Percentiles rank a stretch among this genome's conserved stretches.
Evolutionary conservation across 2,888 invertebrate genomes (phyloP).

Genomic region (Hemithea aestivaria): DNA sequence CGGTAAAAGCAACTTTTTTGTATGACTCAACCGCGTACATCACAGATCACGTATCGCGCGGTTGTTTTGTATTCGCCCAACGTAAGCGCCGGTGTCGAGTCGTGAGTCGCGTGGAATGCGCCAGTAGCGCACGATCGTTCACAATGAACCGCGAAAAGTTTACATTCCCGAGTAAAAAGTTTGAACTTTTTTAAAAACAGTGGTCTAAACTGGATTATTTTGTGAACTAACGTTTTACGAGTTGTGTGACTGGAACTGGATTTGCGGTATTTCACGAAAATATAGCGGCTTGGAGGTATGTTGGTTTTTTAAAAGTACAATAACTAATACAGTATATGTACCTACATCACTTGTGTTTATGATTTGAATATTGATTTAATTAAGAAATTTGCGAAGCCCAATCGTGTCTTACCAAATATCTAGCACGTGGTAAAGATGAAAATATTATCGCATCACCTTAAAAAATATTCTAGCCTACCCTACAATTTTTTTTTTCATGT

Average conservation of each 20-base stretch:
- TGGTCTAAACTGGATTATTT: slow-evolving; percentile 57
- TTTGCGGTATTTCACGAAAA: slow-evolving; percentile 33
- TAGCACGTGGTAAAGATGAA: too few relatives aligned
- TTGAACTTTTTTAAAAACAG: slow-evolving; percentile 51
- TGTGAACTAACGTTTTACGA: slow-evolving; percentile 48
- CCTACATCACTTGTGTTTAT: too few relatives aligned
- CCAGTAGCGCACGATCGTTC: slow-evolving; percentile 51
- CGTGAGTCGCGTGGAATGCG: slow-evolving; percentile 60
- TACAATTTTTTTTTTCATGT: too few relatives aligned
- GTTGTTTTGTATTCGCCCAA: slow-evolving; percentile 67
- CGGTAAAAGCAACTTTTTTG: slow-evolving; percentile 16
- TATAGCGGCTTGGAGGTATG: slow-evolving; percentile 49
- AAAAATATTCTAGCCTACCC: too few relatives aligned
- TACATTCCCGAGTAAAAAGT: slow-evolving; percentile 55
- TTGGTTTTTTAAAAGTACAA: too few relatives aligned
- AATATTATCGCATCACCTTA: too few relatives aligned
- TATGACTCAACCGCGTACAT: slow-evolving; percentile 2
- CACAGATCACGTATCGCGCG: slow-evolving; percentile 19
- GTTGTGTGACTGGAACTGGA: slow-evolving; percentile 52
- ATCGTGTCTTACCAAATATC: too few relatives aligned
- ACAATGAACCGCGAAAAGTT: slow-evolving; percentile 62
- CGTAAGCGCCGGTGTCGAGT: slow-evolving; percentile 58
- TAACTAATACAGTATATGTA: too few relatives aligned
- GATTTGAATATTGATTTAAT: too few relatives aligned
- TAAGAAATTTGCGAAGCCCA: too few relatives aligned